These are phyloP conservation scores for Enoplosus armatus DNA, from an alignment of 2,797 vertebrate species.

Conservation along the genomic window DNA sequence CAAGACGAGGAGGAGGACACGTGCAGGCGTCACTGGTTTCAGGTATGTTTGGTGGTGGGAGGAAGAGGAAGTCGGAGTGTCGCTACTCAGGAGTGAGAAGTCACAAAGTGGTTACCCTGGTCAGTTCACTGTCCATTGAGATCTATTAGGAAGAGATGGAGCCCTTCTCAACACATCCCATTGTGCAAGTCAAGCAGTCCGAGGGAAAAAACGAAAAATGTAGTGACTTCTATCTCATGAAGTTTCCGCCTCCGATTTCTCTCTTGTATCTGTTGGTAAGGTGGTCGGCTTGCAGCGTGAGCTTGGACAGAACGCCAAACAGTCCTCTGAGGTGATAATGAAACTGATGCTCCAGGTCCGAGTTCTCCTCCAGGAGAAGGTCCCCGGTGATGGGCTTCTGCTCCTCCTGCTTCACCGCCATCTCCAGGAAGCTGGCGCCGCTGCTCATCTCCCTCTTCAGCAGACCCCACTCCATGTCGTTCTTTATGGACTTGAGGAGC, in stretches of 20 bases:
- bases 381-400: constrained; percentile 64
- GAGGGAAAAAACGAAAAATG: background rate
- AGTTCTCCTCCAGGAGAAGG: constrained; percentile 56
- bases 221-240: constrained; percentile 78
- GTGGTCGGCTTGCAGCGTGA: constrained; percentile 85
- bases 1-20: background rate
- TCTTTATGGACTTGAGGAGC: constrained; percentile 88
- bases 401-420: constrained; percentile 84
- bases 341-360: constrained; percentile 85
- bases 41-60: constrained; percentile 9
- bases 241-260: constrained; percentile 86
- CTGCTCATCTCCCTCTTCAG: constrained; percentile 84
- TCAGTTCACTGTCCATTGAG: constrained; percentile 66
- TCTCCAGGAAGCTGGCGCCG: constrained; percentile 84
- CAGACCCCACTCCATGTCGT: constrained; percentile 89
- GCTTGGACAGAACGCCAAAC: constrained; percentile 87
- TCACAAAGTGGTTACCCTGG: constrained; percentile 56
- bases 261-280: constrained; percentile 88
- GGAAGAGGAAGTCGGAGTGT: constrained; percentile 47
- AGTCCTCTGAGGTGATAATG: constrained; percentile 87
- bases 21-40: constrained; percentile 69
- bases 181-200: constrained; percentile 68
- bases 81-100: constrained; percentile 52
- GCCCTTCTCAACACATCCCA: constrained; percentile 56
- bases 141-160: constrained; percentile 26